Conservation (phyloP, 2,888 invertebrate genomes). For the Osmoderma eremita region DNA sequence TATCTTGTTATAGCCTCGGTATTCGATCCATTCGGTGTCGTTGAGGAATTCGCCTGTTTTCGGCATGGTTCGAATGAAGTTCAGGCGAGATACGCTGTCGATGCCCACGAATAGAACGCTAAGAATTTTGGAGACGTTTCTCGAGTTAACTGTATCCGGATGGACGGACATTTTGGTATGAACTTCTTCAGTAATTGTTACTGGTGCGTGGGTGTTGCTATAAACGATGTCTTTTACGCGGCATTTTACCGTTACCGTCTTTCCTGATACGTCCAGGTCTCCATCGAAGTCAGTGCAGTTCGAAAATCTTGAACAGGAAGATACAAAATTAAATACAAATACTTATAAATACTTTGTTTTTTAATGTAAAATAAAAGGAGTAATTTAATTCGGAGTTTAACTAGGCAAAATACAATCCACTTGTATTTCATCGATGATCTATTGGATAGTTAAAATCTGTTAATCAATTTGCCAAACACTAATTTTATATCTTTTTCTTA, state of each 20-base stretch:
- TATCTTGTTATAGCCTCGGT: slow-evolving; percentile 69
- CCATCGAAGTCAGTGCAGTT: slow-evolving; percentile 65
- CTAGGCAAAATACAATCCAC: too few relatives aligned
- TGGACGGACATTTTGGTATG: slow-evolving; percentile 55
- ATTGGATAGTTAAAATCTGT: too few relatives aligned
- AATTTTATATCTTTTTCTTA: too few relatives aligned
- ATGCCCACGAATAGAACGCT: slow-evolving; percentile 84
- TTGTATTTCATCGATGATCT: too few relatives aligned
- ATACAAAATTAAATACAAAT: neutral
- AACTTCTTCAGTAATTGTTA: slow-evolving; percentile 65
- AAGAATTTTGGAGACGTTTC: slow-evolving; percentile 52
- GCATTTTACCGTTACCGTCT: slow-evolving; percentile 67
- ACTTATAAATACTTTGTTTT: too few relatives aligned
- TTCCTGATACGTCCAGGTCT: slow-evolving; percentile 60
- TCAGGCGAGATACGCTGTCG: slow-evolving; percentile 84
- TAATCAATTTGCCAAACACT: too few relatives aligned
- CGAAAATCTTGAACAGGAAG: too few relatives aligned
- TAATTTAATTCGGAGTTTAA: too few relatives aligned
- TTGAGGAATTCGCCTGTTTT: slow-evolving; percentile 74
- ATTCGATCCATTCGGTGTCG: slow-evolving; percentile 62
- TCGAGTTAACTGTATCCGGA: slow-evolving; percentile 49
- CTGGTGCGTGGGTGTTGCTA: slow-evolving; percentile 68
- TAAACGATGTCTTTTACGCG: slow-evolving; percentile 60
- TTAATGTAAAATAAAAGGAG: too few relatives aligned
- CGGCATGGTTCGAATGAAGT: slow-evolving; percentile 80